Base-by-base conservation (phyloP, 2,113 vertebrate genomes). In the Amazona guildingii region DNA sequence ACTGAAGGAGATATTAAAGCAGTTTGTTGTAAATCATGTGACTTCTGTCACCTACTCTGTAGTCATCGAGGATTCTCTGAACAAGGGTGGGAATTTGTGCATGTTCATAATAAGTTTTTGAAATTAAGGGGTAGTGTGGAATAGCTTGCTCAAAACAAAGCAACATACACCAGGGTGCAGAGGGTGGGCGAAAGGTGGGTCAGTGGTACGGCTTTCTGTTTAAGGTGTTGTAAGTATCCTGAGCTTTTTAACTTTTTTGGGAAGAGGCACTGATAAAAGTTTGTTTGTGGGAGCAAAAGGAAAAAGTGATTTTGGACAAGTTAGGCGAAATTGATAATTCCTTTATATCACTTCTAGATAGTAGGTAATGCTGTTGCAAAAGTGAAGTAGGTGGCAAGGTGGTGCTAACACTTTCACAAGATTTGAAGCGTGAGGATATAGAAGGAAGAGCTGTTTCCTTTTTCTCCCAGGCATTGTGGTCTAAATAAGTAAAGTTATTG, bases 331-430 rank as follows among this genome's bases (percentile, higher is more conserved):
- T 0, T 3, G 19, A 1, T 55, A 39, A 33, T 63, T 78, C 3
- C 19, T 6, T 39, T 29, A 25, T 55, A 29, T 5, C 3, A 4
- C 20, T 57, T 69, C 3, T 27, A 46, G 46, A 39, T 17, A 27
- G 13, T 9, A 18, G 6, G 4, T 33, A 51, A 17, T 31, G 27
- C 33, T 83, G 1, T 28, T 67, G 31, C 14, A 59, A 6, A 63
- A 68, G 5, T 20, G 4, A 39, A 43, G 9, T 69, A 55, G 16
- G 37, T 78, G 54, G 16, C 24, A 77, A 27, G 49, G 24, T 43
- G 44, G 5, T 39, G 28, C 9, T 72, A 14, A 33, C 0, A 0
- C 11, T 48, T 78, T 10, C 2, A 12, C 13, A 86, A 46, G 11
- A 21, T 29, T 83, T 31, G 5, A 55, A 31, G 15, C 17, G 5